phyloP scores from a whole-genome alignment of 2,888 invertebrate species.

The Drosophila kambysellisi region DNA sequence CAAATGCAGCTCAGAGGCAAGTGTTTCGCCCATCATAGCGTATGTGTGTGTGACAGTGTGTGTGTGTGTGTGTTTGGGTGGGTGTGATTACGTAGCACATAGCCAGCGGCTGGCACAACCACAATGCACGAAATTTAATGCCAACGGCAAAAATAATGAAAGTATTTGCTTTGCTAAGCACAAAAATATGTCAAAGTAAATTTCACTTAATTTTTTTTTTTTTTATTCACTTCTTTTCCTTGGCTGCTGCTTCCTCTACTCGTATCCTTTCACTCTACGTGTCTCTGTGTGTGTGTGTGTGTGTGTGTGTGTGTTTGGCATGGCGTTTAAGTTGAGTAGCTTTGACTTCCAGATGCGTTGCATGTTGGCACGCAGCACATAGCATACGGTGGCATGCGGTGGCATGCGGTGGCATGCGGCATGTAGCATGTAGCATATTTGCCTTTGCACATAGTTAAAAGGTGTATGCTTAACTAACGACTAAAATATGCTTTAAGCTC shows the following conservation, averaged over 20 bases:
- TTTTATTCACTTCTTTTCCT: slow-evolving; percentile 15
- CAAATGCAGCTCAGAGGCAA: slow-evolving; percentile 71
- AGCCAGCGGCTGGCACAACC: slow-evolving; percentile 60
- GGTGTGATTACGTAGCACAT: slow-evolving; percentile 45
- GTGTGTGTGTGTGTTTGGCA: slow-evolving; percentile 14
- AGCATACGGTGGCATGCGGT: slow-evolving; percentile 50
- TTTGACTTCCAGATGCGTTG: slow-evolving; percentile 61
- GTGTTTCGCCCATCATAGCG: slow-evolving; percentile 27
- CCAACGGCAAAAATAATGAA: slow-evolving; percentile 82
- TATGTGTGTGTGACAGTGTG: not conserved
- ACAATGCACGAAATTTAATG: slow-evolving; percentile 78
- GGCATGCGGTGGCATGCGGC: slow-evolving; percentile 31
- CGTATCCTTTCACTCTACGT: slow-evolving; percentile 54
- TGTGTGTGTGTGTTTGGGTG: slow-evolving; percentile 24
- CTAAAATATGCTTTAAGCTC: slow-evolving; percentile 4
- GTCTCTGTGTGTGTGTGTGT: not conserved
- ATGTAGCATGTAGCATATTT: slow-evolving; percentile 42
- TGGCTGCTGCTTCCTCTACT: slow-evolving; percentile 18
- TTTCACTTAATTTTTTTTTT: slow-evolving; percentile 76
- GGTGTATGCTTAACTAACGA: slow-evolving; percentile 8
- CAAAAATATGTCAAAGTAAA: slow-evolving; percentile 82
- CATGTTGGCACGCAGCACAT: slow-evolving; percentile 67
- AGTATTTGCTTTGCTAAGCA: slow-evolving; percentile 83
- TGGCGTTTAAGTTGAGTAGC: slow-evolving; percentile 45
- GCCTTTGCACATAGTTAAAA: slow-evolving; percentile 4